These are phyloP conservation scores for Thymallus thymallus DNA, from an alignment of 2,113 vertebrate species.

Conservation along the genomic window DNA sequence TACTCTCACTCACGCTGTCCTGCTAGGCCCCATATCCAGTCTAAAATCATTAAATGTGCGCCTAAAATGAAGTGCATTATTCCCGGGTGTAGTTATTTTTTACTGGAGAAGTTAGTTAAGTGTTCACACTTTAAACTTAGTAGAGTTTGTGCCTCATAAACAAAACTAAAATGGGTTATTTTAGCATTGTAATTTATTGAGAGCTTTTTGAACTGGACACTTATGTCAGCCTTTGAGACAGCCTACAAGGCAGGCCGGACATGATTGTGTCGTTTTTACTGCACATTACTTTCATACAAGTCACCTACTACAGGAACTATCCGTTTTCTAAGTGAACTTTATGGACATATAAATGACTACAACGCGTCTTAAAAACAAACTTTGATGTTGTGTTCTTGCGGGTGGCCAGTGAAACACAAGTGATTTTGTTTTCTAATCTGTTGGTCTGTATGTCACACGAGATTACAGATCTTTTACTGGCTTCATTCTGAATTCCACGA, in stretches of 20 bases:
- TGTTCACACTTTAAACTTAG: background rate
- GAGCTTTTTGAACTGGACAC: background rate
- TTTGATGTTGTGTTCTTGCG: background rate
- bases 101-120: background rate
- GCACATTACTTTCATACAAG: background rate
- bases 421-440: too few species aligned
- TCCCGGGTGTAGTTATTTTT: background rate
- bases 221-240: background rate
- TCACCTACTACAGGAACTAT: background rate
- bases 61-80: conserved; percentile 47
- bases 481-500: too few species aligned
- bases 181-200: background rate
- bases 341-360: background rate
- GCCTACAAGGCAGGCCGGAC: background rate
- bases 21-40: conserved; percentile 75
- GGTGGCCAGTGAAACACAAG: background rate
- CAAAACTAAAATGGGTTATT: background rate
- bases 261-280: background rate
- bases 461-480: too few species aligned
- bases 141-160: background rate
- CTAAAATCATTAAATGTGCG: conserved; percentile 59
- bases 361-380: background rate
- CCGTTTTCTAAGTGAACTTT: background rate
- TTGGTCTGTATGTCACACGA: too few species aligned
- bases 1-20: conserved; percentile 74